Percentiles rank a stretch among this genome's conserved stretches.
Conservation (phyloP, 2,888 invertebrate genomes). For the Ceratothoa steindachneri region DNA sequence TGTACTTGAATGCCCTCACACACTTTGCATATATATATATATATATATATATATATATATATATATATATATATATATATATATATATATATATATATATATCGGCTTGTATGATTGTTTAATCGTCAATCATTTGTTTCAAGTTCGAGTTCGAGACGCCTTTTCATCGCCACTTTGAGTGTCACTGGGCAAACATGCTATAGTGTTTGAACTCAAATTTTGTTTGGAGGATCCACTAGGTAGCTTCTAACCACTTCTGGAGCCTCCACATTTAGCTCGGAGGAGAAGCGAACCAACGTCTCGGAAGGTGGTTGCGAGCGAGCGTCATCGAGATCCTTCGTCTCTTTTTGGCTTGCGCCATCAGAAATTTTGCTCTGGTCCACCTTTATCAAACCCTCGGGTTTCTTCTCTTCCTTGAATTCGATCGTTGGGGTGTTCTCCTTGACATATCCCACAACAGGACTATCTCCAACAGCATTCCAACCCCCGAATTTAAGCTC, state of each 20-base stretch:
- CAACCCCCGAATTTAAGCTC: background rate
- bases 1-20: too few relatives aligned
- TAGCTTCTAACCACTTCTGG: background rate
- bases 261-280: background rate
- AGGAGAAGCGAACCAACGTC: background rate
- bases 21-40: too few relatives aligned
- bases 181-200: too few relatives aligned
- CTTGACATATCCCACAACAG: background rate
- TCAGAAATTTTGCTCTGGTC: background rate
- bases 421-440: background rate
- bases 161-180: too few relatives aligned
- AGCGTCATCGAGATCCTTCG: background rate
- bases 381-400: background rate
- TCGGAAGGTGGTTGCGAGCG: background rate
- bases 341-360: background rate
- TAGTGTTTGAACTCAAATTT: too few relatives aligned
- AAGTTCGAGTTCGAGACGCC: too few relatives aligned
- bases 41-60: too few relatives aligned
- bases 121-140: too few relatives aligned
- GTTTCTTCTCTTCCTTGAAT: background rate
- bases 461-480: background rate
- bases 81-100: too few relatives aligned
- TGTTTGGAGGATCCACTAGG: background rate
- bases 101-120: too few relatives aligned
- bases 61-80: too few relatives aligned